phyloP scores from a whole-genome alignment of 2,888 invertebrate genomes.

The Agrypnus murinus region DNA sequence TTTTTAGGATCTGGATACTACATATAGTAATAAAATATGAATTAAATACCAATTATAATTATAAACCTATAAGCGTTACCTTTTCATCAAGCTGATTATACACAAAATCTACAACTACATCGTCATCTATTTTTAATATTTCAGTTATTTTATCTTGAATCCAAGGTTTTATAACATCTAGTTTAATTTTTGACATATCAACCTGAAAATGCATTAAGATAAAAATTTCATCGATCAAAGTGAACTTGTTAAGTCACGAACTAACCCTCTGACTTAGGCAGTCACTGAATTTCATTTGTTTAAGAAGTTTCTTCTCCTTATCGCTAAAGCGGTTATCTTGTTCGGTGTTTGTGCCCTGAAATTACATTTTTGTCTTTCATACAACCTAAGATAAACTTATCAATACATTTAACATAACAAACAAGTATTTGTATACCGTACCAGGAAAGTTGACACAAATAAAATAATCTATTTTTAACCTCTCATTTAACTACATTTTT shows the following conservation, averaged over 20 bases:
- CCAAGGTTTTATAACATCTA: conserved; percentile 99
- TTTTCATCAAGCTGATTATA: conserved; percentile 98
- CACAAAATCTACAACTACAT: conserved; percentile 98
- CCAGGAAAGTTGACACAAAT: too few relatives aligned
- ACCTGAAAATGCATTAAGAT: conserved; percentile 75
- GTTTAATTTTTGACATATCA: conserved; percentile 98
- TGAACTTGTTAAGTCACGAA: conserved; percentile 30
- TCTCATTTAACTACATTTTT: conserved; percentile 32
- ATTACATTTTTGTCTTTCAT: too few relatives aligned
- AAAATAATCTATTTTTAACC: conserved; percentile 44
- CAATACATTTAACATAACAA: conserved; percentile 1
- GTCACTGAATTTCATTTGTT: conserved; percentile 98
- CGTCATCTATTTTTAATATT: conserved; percentile 97
- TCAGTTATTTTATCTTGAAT: conserved; percentile 97
- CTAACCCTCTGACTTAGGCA: conserved; percentile 92
- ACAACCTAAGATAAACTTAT: too few relatives aligned
- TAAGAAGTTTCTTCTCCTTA: conserved; percentile 99
- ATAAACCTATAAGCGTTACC: too few relatives aligned
- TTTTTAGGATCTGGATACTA: conserved; percentile 97
- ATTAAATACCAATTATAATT: too few relatives aligned
- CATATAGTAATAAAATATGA: conserved; percentile 66
- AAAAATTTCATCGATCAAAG: neutral
- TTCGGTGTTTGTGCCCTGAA: conserved; percentile 97
- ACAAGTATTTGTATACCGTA: neutral
- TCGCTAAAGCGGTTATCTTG: conserved; percentile 99